phyloP scores from a whole-genome alignment of 2,113 vertebrate species.

The Echinops telfairi region DNA sequence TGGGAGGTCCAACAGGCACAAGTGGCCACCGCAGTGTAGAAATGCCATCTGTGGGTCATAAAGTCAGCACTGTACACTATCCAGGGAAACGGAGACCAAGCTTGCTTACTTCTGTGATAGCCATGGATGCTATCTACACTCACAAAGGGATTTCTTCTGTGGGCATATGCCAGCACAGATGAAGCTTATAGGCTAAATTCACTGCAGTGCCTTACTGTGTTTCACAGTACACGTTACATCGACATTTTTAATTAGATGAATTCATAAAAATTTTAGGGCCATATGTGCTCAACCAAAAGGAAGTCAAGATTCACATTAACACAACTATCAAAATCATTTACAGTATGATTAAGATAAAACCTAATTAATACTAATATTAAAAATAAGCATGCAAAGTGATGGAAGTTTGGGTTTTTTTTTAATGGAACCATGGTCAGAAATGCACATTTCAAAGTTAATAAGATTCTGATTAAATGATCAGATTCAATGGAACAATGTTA shows the following conservation, averaged over 20 bases:
- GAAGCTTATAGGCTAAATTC: slow-evolving; percentile 16
- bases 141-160: slow-evolving; percentile 21
- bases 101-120: not conserved
- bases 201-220: not conserved
- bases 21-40: slow-evolving; percentile 29
- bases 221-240: slow-evolving; percentile 40
- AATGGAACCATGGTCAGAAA: slow-evolving; percentile 52
- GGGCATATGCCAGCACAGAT: not conserved
- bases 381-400: slow-evolving; percentile 58
- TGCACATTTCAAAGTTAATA: slow-evolving; percentile 48
- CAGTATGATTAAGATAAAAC: slow-evolving; percentile 38
- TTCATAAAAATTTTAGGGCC: slow-evolving; percentile 63
- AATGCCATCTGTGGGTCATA: not conserved
- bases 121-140: not conserved
- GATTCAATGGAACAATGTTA: slow-evolving; percentile 57
- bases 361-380: slow-evolving; percentile 51
- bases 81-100: slow-evolving; percentile 22
- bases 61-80: slow-evolving; percentile 35
- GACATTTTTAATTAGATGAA: slow-evolving; percentile 43
- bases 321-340: slow-evolving; percentile 61
- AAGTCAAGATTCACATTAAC: slow-evolving; percentile 38
- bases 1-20: not conserved
- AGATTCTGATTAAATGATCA: slow-evolving; percentile 55
- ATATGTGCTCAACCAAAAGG: not conserved
- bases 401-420: slow-evolving; percentile 14